Evolutionary conservation across 2,113 vertebrate genomes (phyloP), one percentile per base, ranked within the genome.

Genomic region (Rhinoptilus africanus): DNA sequence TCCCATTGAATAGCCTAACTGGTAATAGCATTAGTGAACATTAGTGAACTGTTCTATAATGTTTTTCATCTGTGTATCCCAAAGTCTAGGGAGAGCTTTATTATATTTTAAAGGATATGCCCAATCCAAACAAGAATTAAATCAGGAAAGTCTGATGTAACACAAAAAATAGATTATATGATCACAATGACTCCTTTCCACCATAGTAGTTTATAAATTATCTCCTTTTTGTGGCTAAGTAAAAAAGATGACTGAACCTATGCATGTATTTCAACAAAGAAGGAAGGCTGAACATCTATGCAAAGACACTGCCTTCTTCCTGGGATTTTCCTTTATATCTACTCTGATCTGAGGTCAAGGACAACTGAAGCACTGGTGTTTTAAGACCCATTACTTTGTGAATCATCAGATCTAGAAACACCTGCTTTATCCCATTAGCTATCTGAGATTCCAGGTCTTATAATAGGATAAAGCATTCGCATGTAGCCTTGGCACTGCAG

Each of bases 361-460:
- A 85, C 88, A 92, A 69, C 28, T 91, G 60, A 50, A 91, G 45
- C 41, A 83, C n/a, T 76, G 80, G 26, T 96, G 84, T 86, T 95
- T 92, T 96, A 96, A 96, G 75, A 88, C 73, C 66, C 80, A 82
- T 88, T 96, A 88, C 78, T 90, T 87, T 93, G 95, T 96, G 95
- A 97, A 85, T 92, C 96, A 90, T 81, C 85, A 95, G 89, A 83
- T 93, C 64, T 91, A 75, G 89, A 85, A 92, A 80, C 92, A 96
- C 92, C 87, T 97, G 85, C 85, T 93, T 97, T 97, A 97, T 97
- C 94, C 85, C 90, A 94, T 97, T 97, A 97, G 73, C 67, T 64
- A 82, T 89, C 77, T 95, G 84, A 72, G 77, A 94, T 93, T 96
- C 88, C 89, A 88, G 80, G 63, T 74, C 91, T 87, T 86, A 23